A percentile compares a stretch with the other conserved stretches of the same genome.
Conservation (phyloP, 2,113 vertebrate genomes). For the Thryonomys swinderianus region DNA sequence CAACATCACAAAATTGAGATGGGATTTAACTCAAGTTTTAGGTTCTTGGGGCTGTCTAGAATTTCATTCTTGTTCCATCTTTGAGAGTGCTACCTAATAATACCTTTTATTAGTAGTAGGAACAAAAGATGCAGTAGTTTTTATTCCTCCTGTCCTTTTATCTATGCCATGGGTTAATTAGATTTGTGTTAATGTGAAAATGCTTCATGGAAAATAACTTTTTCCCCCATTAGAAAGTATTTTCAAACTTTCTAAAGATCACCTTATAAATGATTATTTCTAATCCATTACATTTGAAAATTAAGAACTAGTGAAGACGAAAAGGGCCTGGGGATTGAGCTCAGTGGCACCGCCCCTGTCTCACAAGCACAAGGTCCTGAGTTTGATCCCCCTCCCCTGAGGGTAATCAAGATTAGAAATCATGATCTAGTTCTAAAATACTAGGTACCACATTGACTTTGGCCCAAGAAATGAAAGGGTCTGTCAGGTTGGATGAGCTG, state of each 20-base stretch:
- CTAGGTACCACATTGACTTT: neutral
- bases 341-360: too few relatives aligned
- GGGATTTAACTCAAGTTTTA: neutral
- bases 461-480: neutral
- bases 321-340: neutral
- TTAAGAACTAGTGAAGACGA: neutral
- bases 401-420: slow-evolving; percentile 9
- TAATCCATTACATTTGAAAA: slow-evolving; percentile 10
- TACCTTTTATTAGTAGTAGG: neutral
- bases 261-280: slow-evolving; percentile 20
- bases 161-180: neutral
- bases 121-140: neutral
- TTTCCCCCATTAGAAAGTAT: neutral
- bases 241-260: slow-evolving; percentile 40
- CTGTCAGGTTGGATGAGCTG: neutral
- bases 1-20: neutral
- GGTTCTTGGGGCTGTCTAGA: neutral
- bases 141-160: slow-evolving; percentile 17
- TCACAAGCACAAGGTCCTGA: too few relatives aligned
- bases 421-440: neutral
- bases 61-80: neutral
- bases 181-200: slow-evolving; percentile 14
- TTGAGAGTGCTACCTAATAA: neutral
- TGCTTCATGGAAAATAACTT: neutral
- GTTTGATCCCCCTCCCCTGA: too few relatives aligned